Evolutionary conservation across 2,113 vertebrate genomes (phyloP), one percentile per base, ranked within the genome.

Genomic region (Saguinus imperator): DNA sequence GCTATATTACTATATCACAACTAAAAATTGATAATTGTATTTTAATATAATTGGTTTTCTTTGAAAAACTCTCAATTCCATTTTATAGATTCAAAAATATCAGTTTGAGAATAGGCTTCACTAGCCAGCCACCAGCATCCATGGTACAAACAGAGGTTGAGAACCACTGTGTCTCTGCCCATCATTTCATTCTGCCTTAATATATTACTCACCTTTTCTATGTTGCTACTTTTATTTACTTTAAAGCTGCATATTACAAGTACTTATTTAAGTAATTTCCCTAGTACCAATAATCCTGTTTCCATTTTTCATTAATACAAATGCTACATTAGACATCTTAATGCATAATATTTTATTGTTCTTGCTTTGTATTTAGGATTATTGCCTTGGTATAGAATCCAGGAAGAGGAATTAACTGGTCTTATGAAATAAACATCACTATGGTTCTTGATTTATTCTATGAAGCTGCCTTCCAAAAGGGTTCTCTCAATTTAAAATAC

Each of bases 181-280:
- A 12, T 91, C 64, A 48, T 43, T 86, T 68, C 58, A 55, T 82
- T 90, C 37, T 81, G 64, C 18, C 75, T 90, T 86, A 32, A 64
- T 64, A 64, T 29, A 72, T 93, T 88, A 50, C 1, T 21, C 23
- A 8, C 17, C 50, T 81, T 80, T 93, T 87, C 48, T 58, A 57
- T 64, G 21, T 72, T 91, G 66, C n/a, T 91, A n/a, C 77, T 96
- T 92, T 77, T 96, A 86, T 86, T 87, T 91, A 76, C 35, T 79
- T 77, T 95, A 91, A 94, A 77, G 37, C 4, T 45, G 17, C 32
- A 93, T 75, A 79, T 66, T 50, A 23, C 2, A 86, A 88, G 10
- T 50, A 87, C 21, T 92, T 88, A 75, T 40, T 45, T 37, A 89
- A 88, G 93, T 64, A 50, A 91, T 79, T 77, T 83, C 55, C 37